These are phyloP conservation scores for Cheilosia soror DNA, from an alignment of 2,888 invertebrate species.

Conservation along the genomic window DNA sequence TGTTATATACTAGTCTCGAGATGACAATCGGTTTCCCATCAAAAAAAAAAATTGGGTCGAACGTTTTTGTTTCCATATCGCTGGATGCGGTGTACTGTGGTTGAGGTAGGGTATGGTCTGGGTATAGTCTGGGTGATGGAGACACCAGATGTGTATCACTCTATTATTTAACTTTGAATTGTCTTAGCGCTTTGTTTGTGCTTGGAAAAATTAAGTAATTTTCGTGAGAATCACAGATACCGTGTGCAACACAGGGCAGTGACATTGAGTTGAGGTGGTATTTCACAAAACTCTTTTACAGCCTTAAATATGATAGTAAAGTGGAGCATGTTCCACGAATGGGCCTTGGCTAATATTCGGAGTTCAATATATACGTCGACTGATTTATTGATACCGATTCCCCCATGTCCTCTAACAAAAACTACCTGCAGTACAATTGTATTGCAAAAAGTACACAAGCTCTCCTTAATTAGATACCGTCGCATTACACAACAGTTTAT, in stretches of 20 bases:
- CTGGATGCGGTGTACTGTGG: constrained; percentile 25
- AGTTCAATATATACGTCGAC: too few relatives aligned
- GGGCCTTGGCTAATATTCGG: too few relatives aligned
- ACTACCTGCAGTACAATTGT: neutral
- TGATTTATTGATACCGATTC: neutral
- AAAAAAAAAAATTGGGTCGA: constrained; percentile 52
- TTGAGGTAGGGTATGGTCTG: constrained; percentile 24
- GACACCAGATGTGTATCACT: neutral
- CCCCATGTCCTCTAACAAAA: neutral
- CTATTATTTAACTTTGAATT: constrained; percentile 12
- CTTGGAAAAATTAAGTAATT: constrained; percentile 13
- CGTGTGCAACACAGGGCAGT: constrained; percentile 8
- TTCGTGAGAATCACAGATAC: neutral
- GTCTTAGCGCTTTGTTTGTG: neutral
- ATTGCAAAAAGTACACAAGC: constrained; percentile 12
- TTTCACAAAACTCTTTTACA: neutral
- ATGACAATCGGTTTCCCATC: constrained; percentile 63
- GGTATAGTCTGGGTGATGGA: constrained; percentile 5
- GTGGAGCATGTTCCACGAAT: too few relatives aligned
- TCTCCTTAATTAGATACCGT: constrained; percentile 12
- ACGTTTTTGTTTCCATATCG: constrained; percentile 47
- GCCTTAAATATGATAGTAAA: too few relatives aligned
- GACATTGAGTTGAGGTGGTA: constrained; percentile 4
- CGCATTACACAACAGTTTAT: constrained; percentile 21
- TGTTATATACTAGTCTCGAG: constrained; percentile 36